A percentile compares a stretch with the other conserved stretches of the same genome.
Evolutionary conservation across 2,888 invertebrate genomes (phyloP).

Genomic region (Calameuta filiformis): DNA sequence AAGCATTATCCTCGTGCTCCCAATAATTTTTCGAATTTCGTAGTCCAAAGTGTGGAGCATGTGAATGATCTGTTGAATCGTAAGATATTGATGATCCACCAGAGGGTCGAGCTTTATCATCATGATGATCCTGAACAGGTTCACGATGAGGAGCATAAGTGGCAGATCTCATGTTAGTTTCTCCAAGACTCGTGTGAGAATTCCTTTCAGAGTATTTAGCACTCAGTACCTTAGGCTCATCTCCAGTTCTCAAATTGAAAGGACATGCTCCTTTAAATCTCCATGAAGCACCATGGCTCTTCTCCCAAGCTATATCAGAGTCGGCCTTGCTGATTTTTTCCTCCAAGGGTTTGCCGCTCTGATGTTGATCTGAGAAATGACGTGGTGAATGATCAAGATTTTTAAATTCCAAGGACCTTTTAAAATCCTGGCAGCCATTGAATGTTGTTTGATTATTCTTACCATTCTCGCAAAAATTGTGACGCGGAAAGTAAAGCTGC

Average conservation of each 20-base stretch:
- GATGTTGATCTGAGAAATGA: not conserved
- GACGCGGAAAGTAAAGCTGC: constrained; percentile 46
- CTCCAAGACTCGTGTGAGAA: constrained; percentile 41
- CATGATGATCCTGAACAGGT: not conserved
- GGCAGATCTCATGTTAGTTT: constrained; percentile 40
- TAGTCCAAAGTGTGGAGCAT: not conserved
- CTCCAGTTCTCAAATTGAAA: not conserved
- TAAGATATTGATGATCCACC: not conserved
- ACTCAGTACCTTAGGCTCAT: not conserved
- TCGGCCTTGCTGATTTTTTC: not conserved
- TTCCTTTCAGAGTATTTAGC: not conserved
- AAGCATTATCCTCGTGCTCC: not conserved
- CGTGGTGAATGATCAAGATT: not conserved
- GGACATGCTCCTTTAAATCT: not conserved
- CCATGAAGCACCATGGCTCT: not conserved
- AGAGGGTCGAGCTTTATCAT: not conserved
- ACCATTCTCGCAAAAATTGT: not conserved
- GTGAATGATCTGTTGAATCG: not conserved
- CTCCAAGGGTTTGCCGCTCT: not conserved
- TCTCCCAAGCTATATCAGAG: not conserved
- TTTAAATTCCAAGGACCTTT: not conserved
- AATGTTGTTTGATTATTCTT: not conserved
- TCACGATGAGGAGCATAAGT: not conserved
- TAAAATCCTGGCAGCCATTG: not conserved
- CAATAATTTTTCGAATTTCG: not conserved